A percentile compares a stretch with the other conserved stretches of the same genome.
Evolutionary conservation across 2,888 invertebrate species (phyloP).

Genomic region (Sycophila texana): DNA sequence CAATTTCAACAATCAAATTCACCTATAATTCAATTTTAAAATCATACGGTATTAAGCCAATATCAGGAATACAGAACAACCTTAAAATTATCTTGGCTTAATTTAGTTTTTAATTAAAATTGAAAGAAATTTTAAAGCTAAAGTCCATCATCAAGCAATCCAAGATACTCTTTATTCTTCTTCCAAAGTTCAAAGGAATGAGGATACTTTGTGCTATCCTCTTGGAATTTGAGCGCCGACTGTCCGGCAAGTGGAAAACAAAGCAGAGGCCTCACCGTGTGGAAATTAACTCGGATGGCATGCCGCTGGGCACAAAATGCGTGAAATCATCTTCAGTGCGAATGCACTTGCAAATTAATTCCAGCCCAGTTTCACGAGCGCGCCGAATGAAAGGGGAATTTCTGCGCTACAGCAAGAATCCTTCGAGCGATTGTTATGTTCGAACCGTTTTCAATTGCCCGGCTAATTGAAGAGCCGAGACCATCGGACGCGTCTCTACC

Average conservation of each 20-base stretch:
- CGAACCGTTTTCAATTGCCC: slow-evolving; percentile 8
- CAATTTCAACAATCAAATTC: too few species aligned
- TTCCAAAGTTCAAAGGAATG: not conserved
- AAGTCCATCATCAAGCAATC: too few species aligned
- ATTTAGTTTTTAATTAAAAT: too few species aligned
- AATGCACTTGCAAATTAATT: slow-evolving; percentile 9
- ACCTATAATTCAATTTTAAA: too few species aligned
- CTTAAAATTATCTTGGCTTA: too few species aligned
- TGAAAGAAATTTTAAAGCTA: too few species aligned
- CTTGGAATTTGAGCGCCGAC: too few species aligned
- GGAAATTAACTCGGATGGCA: not conserved
- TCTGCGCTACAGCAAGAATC: not conserved
- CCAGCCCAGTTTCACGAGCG: slow-evolving; percentile 1
- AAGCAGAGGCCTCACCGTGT: not conserved
- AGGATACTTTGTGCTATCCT: not conserved
- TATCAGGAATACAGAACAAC: too few species aligned
- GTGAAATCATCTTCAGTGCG: slow-evolving; percentile 19
- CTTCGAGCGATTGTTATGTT: not conserved
- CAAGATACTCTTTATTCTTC: not conserved
- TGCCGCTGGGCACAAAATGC: not conserved
- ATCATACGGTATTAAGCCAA: too few species aligned
- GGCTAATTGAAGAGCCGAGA: not conserved
- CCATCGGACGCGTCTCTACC: too few species aligned
- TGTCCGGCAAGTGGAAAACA: not conserved
- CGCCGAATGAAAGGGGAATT: not conserved